Base-by-base conservation (phyloP, 2,797 vertebrate genomes). In the Tenualosa ilisha region DNA sequence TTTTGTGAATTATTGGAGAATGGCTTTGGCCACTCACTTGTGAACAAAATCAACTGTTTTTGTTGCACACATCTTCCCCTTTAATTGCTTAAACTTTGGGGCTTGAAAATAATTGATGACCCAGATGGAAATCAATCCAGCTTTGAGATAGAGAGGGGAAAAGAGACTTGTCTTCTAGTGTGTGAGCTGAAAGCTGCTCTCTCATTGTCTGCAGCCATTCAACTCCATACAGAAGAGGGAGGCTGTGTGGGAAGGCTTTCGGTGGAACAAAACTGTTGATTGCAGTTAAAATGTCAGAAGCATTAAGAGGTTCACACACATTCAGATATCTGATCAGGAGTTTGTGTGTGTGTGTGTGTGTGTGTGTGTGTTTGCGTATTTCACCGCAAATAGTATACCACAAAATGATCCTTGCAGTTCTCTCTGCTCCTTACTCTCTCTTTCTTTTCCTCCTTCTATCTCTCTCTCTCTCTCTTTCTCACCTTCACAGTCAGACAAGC, bases 401-500 rank as follows among this genome's bases (percentile, higher is more conserved):
- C 37, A 79, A 40, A 46, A 79, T 79, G 40, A 79, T 79, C 13
- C 72, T 20, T 79, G 17, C 72, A 22, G 72, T 79, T 79, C 2
- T 79, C 20, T 75, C 13, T 75, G 37, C 17, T 43, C 31, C 68
- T 40, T 72, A 6, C 3, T 61, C 26, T 65, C 26, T 72, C 11
- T 31, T 15, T 31, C 65, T 40, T 26, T 72, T 26, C 22, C 3
- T 65, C 61, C 22, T 22, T 37, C 65, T 37, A 1, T 22, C 26
- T 9, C 24, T 72, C 65, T 72, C 31, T 72, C 65, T 65, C 61
- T 68, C 65, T 37, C 3, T 22, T 53, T 20, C 24, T 72, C 31
- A 22, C 81, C 82, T 49, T 6, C 84, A 54, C 51, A 84, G 46
- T 20, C 87, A 82, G 88, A 84, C 81, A 82, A 83, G 81, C 86